Evolutionary conservation across 2,113 vertebrate species (phyloP).

Genomic region (Colius striatus): DNA sequence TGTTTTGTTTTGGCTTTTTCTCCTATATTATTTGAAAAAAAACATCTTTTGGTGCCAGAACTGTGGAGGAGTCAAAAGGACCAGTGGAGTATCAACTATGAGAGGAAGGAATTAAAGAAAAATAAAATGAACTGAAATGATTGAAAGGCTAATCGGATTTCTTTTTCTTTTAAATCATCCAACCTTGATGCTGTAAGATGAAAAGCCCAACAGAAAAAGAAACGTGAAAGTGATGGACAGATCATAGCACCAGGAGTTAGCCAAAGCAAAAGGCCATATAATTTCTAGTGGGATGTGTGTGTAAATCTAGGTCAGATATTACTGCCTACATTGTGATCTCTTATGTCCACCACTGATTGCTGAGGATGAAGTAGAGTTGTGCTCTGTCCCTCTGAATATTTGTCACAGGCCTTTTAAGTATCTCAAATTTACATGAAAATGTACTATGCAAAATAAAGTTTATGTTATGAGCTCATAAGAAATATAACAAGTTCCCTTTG

Average conservation of each 20-base stretch:
- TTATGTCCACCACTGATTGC: background rate
- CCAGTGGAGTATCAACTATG: background rate
- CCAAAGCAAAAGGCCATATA: fast-evolving
- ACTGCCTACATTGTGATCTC: background rate
- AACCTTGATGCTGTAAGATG: background rate
- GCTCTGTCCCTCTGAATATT: background rate
- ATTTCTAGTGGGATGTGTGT: background rate
- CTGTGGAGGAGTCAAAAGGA: background rate
- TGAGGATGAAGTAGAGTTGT: background rate
- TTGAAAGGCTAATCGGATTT: background rate
- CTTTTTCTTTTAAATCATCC: background rate
- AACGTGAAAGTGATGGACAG: background rate
- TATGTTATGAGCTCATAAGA: background rate
- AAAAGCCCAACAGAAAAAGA: background rate
- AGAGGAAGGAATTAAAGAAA: background rate
- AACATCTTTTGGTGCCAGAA: conserved; percentile 18
- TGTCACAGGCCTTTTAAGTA: fast-evolving
- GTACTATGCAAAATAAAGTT: background rate
- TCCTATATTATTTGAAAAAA: background rate
- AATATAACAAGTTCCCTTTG: background rate
- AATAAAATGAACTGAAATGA: background rate
- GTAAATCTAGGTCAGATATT: background rate
- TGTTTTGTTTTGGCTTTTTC: background rate
- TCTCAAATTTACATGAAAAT: background rate
- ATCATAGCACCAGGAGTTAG: background rate